These are phyloP conservation scores for Monopis laevigella DNA, from an alignment of 2,888 invertebrate genomes.

Conservation along the genomic window DNA sequence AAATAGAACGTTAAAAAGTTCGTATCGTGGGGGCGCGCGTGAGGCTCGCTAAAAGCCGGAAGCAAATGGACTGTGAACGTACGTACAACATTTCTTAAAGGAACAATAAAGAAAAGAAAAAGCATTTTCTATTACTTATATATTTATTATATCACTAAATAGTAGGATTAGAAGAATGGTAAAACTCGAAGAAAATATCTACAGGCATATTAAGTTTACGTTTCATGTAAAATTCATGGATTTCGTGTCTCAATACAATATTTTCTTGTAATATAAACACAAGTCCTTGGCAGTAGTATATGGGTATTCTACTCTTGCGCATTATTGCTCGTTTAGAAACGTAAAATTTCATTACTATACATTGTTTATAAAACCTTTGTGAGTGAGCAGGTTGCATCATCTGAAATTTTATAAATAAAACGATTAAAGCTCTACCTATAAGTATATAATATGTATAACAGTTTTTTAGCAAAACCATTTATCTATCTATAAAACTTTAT, in stretches of 20 bases:
- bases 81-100: too few relatives aligned
- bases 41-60: too few relatives aligned
- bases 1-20: too few relatives aligned
- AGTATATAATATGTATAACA: too few relatives aligned
- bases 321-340: constrained; percentile 29
- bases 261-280: constrained; percentile 26
- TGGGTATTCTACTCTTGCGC: constrained; percentile 30
- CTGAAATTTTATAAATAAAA: too few relatives aligned
- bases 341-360: constrained; percentile 34
- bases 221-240: constrained; percentile 40
- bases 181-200: constrained; percentile 34
- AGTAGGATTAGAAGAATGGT: constrained; percentile 26
- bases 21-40: too few relatives aligned
- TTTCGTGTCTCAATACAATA: constrained; percentile 28
- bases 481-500: too few relatives aligned
- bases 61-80: too few relatives aligned
- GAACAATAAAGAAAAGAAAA: too few relatives aligned
- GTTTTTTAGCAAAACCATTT: too few relatives aligned
- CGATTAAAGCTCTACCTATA: too few relatives aligned
- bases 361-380: constrained; percentile 27
- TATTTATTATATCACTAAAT: background rate
- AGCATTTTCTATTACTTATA: too few relatives aligned
- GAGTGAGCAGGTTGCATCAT: constrained; percentile 28
- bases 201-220: constrained; percentile 26
- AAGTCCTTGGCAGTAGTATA: constrained; percentile 44